phyloP scores from a whole-genome alignment of 1,140 invertebrate genomes.

The Lycorma delicatula region DNA sequence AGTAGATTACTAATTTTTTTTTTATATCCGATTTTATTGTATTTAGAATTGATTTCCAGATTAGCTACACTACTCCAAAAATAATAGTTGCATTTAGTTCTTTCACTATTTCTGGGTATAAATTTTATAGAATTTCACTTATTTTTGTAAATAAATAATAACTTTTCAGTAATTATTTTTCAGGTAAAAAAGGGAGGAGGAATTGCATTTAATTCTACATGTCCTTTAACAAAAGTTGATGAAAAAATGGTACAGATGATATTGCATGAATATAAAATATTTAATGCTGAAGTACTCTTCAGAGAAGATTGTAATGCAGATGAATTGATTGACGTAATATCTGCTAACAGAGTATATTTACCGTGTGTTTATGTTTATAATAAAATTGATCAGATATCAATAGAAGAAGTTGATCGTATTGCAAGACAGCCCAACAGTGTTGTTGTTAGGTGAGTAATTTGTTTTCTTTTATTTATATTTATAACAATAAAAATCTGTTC shows the following conservation, averaged over 20 bases:
- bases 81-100: no score
- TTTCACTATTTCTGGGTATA: no score
- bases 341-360: slow-evolving; percentile 93
- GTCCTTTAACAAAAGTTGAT: slow-evolving; percentile 85
- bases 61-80: no score
- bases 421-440: slow-evolving; percentile 83
- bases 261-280: slow-evolving; percentile 98
- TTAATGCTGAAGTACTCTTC: slow-evolving; percentile 96
- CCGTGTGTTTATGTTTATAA: slow-evolving; percentile 98
- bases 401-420: slow-evolving; percentile 95
- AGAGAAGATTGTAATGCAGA: slow-evolving; percentile 92
- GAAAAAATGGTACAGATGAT: slow-evolving; percentile 99
- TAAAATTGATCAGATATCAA: slow-evolving; percentile 99
- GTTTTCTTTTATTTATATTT: no score
- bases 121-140: no score
- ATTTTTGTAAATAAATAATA: no score
- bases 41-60: no score
- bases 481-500: no score
- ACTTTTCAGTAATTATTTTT: slow-evolving; percentile 33
- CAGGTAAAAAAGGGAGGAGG: slow-evolving; percentile 93
- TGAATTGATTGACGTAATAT: slow-evolving; percentile 98
- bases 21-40: no score
- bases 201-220: slow-evolving; percentile 97
- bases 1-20: no score
- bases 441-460: slow-evolving; percentile 80